Evolutionary conservation across 2,113 vertebrate genomes (phyloP).

Genomic region (Oxyruncus cristatus): DNA sequence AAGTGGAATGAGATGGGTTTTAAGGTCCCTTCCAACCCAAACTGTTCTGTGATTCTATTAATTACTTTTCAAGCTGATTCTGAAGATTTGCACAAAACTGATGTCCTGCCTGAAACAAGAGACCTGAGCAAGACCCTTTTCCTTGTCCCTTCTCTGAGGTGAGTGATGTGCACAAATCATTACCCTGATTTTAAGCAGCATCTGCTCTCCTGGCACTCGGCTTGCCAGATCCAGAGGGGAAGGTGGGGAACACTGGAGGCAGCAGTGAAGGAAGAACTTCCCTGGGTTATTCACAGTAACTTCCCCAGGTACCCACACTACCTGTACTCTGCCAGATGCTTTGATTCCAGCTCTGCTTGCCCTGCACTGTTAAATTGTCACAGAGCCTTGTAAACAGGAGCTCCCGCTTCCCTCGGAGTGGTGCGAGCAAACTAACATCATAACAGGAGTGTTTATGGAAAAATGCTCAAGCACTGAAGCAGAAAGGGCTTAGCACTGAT

Average conservation of each 20-base stretch:
- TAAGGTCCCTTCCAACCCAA: background rate
- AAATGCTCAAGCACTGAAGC: slow-evolving; percentile 90
- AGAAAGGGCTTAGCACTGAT: slow-evolving; percentile 99
- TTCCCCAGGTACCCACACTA: background rate
- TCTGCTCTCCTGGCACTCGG: fast-evolving
- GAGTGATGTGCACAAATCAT: fast-evolving
- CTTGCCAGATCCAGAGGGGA: background rate
- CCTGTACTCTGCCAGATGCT: background rate
- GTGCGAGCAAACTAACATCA: slow-evolving; percentile 89
- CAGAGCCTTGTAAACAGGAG: slow-evolving; percentile 83
- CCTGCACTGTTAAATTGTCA: slow-evolving; percentile 76
- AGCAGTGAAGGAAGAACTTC: background rate
- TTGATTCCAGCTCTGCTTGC: slow-evolving; percentile 22
- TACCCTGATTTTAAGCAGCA: fast-evolving
- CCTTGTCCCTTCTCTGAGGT: fast-evolving
- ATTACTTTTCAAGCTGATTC: background rate
- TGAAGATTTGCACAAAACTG: fast-evolving
- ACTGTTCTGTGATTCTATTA: fast-evolving
- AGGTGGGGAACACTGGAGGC: fast-evolving
- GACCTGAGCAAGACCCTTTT: fast-evolving
- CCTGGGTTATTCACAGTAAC: background rate
- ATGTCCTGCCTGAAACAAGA: fast-evolving
- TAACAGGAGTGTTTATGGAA: slow-evolving; percentile 95
- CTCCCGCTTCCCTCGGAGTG: slow-evolving; percentile 79
- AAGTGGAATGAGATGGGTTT: background rate